These are phyloP conservation scores for Hylaeus volcanicus DNA, from an alignment of 1,140 invertebrate genomes.

Conservation along the genomic window DNA sequence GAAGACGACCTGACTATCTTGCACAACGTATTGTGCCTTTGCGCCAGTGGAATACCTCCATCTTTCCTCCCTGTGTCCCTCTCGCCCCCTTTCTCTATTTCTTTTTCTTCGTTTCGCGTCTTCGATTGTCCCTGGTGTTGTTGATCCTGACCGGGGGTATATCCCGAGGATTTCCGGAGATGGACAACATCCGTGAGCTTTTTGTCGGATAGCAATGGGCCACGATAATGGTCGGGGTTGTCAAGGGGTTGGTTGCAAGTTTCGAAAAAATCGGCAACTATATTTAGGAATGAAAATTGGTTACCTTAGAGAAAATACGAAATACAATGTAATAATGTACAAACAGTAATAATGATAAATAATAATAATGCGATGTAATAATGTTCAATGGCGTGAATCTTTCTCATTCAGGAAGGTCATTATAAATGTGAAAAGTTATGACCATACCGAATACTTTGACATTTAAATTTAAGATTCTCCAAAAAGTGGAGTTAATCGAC, in stretches of 20 bases:
- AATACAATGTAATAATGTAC: too few species aligned
- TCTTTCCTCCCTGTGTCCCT: not conserved
- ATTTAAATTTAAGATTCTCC: too few species aligned
- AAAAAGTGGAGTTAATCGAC: too few species aligned
- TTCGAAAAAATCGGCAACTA: not conserved
- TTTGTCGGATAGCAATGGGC: not conserved
- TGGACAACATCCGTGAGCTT: not conserved
- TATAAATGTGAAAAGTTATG: too few species aligned
- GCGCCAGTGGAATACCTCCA: slow-evolving; percentile 7
- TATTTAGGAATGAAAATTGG: too few species aligned
- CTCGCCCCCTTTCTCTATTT: too few species aligned
- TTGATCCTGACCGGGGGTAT: slow-evolving; percentile 2
- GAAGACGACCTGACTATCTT: slow-evolving; percentile 58
- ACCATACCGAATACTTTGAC: too few species aligned
- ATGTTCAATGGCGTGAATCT: too few species aligned
- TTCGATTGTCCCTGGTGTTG: not conserved
- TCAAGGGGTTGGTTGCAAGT: not conserved
- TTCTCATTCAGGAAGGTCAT: too few species aligned
- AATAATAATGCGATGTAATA: too few species aligned
- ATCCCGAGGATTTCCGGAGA: not conserved
- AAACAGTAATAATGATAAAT: too few species aligned
- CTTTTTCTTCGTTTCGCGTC: not conserved
- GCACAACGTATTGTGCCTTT: slow-evolving; percentile 44
- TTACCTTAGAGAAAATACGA: too few species aligned
- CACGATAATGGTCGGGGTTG: not conserved